These are phyloP conservation scores for Glaucidium brasilianum DNA, from an alignment of 2,113 vertebrate species.

Conservation along the genomic window DNA sequence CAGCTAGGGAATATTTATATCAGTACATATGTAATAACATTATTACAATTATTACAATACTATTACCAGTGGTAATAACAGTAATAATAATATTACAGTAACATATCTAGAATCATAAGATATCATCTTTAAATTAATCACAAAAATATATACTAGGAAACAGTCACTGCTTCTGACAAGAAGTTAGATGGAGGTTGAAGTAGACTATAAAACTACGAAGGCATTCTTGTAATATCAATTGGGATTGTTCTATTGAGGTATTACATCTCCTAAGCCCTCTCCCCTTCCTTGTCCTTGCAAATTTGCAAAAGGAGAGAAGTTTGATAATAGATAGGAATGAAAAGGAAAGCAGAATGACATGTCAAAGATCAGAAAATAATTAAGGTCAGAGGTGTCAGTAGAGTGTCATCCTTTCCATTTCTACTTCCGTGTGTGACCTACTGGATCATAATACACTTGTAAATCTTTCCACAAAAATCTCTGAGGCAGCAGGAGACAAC, in stretches of 20 bases:
- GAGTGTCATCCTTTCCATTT: not conserved
- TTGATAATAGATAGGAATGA: not conserved
- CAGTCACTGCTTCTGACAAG: not conserved
- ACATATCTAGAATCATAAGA: not conserved
- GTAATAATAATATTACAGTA: not conserved
- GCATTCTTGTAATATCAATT: not conserved
- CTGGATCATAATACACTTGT: not conserved
- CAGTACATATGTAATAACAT: not conserved
- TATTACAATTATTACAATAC: not conserved
- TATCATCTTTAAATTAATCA: not conserved
- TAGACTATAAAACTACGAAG: not conserved
- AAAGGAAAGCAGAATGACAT: not conserved
- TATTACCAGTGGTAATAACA: not conserved
- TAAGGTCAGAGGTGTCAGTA: not conserved
- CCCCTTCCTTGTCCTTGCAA: not conserved
- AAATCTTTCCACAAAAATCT: not conserved
- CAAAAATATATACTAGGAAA: not conserved
- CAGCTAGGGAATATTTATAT: not conserved
- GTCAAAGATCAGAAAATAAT: not conserved
- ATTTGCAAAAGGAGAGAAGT: not conserved
- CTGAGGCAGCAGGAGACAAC: not conserved
- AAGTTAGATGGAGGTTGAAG: not conserved
- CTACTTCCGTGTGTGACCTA: not conserved
- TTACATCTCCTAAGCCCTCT: rapidly evolving
- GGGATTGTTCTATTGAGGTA: not conserved